Base-by-base conservation (phyloP, 2,888 invertebrate species). In the Polydrusus pterygomalis region DNA sequence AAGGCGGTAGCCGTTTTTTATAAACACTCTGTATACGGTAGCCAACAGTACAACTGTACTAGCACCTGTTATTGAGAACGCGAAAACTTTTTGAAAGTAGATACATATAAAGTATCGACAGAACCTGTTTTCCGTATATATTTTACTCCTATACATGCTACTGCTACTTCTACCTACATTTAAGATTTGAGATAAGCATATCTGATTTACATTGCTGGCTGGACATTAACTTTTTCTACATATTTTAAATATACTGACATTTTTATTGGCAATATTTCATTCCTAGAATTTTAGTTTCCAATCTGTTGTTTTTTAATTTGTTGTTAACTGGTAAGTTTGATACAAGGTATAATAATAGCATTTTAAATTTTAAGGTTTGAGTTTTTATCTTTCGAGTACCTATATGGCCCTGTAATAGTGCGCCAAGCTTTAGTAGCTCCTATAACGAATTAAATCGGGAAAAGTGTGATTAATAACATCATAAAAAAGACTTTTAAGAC, bases 21-120 rank as follows among this genome's bases (percentile, higher is more conserved):
- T 34, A 34, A 34, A 10, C 8, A 34, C 34, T 34, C 34, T 7
- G 34, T 34, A 63, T 62, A 68, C 65, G 69, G 69, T 74, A 62
- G 74, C 63, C 70, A 43, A 51, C 64, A 17, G 58, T 56, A 54
- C 60, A 43, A 56, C 64, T 10, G 58, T 43, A 54, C 60, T 65
- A 64, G 77, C 77, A 77, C 77, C 77, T 77, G 77, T 77, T 77
- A 74, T 74, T 63, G 58, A 67, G 71, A 40, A 75, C 74, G 77
- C 77, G 67, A 77, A 77, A 77, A 67, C 58, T 74, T 77, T 77
- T 77, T 72, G 77, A 77, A 77, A 77, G 77, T 75, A 77, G 77
- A 77, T 72, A 76, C 67, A 69, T 74, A 70, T 77, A 77, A 75
- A 75, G 69, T 77, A 77, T 77, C 71, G 74, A 38, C 51, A 38